A percentile compares a stretch with the other conserved stretches of the same genome.
phyloP scores from a whole-genome alignment of 2,888 invertebrate species.

The Orchesellides sinensis region DNA sequence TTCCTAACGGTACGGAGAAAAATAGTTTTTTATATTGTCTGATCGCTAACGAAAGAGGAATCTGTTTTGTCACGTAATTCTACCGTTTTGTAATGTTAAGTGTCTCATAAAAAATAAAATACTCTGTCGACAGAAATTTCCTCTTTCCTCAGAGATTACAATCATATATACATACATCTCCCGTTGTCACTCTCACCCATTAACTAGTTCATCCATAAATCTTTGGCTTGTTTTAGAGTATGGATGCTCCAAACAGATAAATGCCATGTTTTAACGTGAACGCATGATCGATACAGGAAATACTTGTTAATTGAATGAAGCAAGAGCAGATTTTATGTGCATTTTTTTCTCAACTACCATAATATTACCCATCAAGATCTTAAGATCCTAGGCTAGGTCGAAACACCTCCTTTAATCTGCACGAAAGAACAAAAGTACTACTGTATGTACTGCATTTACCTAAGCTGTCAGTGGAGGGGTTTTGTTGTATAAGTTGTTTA shows the following conservation, averaged over 20 bases:
- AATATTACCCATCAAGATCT: too few species aligned
- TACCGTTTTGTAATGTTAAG: too few species aligned
- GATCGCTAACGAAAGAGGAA: too few species aligned
- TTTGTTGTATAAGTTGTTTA: background rate
- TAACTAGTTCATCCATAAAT: conserved; percentile 28
- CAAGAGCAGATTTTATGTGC: background rate
- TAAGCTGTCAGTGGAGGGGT: conserved; percentile 2
- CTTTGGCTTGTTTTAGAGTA: conserved; percentile 16
- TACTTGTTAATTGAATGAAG: conserved; percentile 51
- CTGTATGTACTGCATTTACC: background rate
- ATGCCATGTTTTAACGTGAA: background rate
- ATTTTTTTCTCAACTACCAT: background rate
- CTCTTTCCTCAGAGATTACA: background rate
- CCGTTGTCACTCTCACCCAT: background rate
- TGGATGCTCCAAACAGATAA: conserved; percentile 17
- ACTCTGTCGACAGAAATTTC: too few species aligned
- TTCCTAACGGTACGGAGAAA: too few species aligned
- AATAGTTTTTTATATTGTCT: too few species aligned
- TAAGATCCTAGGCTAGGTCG: background rate
- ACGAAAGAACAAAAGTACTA: background rate
- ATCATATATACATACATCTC: background rate
- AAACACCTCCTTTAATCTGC: conserved; percentile 20
- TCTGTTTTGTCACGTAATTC: too few species aligned
- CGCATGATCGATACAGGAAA: conserved; percentile 44
- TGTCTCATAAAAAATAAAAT: too few species aligned